These are phyloP conservation scores for Dolichopus griseipennis DNA, from an alignment of 2,888 invertebrate species.

Conservation along the genomic window DNA sequence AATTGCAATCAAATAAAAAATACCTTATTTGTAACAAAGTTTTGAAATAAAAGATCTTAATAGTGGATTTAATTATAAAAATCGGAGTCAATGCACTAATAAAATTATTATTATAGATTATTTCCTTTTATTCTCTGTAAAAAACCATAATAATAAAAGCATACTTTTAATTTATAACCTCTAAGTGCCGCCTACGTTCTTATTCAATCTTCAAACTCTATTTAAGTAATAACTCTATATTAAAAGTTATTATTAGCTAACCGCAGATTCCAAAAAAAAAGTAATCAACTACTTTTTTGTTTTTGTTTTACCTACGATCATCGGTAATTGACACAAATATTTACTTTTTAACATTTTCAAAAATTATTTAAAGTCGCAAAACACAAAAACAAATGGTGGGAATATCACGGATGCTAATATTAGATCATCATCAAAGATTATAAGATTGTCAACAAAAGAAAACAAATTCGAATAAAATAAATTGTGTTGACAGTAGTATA, in stretches of 20 bases:
- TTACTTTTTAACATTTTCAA: background rate
- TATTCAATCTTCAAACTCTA: no score
- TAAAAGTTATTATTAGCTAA: no score
- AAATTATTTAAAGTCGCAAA: background rate
- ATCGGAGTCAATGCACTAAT: background rate
- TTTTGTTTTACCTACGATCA: background rate
- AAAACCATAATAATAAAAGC: background rate
- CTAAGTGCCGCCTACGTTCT: background rate
- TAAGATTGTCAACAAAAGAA: no score
- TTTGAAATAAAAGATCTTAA: no score
- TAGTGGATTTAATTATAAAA: no score
- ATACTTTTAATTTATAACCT: no score
- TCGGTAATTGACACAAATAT: background rate
- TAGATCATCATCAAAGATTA: background rate
- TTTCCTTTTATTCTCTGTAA: constrained; percentile 2
- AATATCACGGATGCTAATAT: background rate
- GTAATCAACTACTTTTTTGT: no score
- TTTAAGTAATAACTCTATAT: background rate
- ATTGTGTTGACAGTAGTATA: no score
- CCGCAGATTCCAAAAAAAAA: no score
- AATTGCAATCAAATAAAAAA: no score
- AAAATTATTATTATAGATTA: background rate
- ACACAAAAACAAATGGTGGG: background rate
- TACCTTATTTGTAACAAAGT: no score
- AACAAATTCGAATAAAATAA: no score